These are phyloP conservation scores for Reticulitermes speratus DNA, from an alignment of 1,140 invertebrate genomes.

Conservation along the genomic window DNA sequence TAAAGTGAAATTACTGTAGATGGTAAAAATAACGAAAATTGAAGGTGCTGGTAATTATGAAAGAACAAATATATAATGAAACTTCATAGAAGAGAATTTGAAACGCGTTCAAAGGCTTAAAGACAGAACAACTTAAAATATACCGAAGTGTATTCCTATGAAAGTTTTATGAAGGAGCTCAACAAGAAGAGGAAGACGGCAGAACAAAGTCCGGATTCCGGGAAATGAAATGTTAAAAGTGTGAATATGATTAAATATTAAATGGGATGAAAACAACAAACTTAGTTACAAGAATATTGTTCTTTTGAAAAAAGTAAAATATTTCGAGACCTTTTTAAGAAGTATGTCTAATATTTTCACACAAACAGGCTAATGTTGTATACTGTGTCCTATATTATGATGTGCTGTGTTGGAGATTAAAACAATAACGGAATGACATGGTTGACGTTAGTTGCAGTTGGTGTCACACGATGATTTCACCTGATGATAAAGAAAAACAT, in stretches of 20 bases:
- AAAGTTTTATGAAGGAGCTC: not conserved
- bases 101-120: not conserved
- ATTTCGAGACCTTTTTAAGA: not conserved
- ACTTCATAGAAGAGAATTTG: not conserved
- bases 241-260: not conserved
- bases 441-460: not conserved
- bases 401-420: conserved; percentile 7
- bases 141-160: not conserved
- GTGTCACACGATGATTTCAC: not conserved
- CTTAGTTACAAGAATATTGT: not conserved
- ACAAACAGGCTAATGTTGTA: not conserved
- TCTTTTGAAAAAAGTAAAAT: not conserved
- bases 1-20: not conserved
- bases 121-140: not conserved
- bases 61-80: not conserved
- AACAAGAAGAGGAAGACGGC: not conserved
- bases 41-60: not conserved
- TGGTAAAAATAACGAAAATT: not conserved
- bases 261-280: not conserved
- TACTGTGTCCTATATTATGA: not conserved
- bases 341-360: conserved; percentile 10
- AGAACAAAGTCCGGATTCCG: not conserved
- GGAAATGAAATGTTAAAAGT: not conserved
- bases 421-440: not conserved
- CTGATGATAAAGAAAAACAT: not conserved